A percentile compares a stretch with the other conserved stretches of the same genome.
Conservation (phyloP, 2,888 invertebrate species). For the Pollenia amentaria region DNA sequence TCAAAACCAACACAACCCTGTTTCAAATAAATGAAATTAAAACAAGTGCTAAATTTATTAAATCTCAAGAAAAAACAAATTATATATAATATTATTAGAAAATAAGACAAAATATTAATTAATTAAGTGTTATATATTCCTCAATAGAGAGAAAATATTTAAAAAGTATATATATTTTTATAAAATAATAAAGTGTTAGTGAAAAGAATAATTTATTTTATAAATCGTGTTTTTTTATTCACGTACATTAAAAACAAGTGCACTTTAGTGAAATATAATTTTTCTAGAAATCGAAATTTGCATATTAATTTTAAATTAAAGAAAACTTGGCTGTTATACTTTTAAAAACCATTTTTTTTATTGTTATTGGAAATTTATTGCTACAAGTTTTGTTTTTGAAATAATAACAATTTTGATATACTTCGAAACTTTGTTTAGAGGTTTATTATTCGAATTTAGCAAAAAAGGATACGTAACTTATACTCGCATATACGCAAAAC, state of each 20-base stretch:
- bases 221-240: constrained; percentile 37
- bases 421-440: background rate
- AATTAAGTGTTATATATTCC: constrained; percentile 33
- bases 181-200: constrained; percentile 23
- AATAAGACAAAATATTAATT: constrained; percentile 25
- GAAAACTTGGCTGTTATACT: constrained; percentile 50
- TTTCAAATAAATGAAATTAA: constrained; percentile 42
- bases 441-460: constrained; percentile 17
- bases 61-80: constrained; percentile 26
- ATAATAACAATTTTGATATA: background rate
- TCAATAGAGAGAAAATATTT: constrained; percentile 3
- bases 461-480: constrained; percentile 18
- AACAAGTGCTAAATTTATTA: constrained; percentile 67
- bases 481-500: constrained; percentile 6
- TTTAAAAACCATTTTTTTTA: constrained; percentile 15
- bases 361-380: constrained; percentile 27
- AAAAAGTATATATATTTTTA: constrained; percentile 13
- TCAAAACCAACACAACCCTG: constrained; percentile 36
- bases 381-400: constrained; percentile 5
- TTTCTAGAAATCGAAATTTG: constrained; percentile 15
- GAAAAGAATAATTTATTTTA: constrained; percentile 29
- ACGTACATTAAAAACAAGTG: constrained; percentile 63
- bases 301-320: constrained; percentile 13
- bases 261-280: constrained; percentile 62
- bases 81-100: constrained; percentile 21